These are phyloP conservation scores for Aspidiotus rigidus DNA, from an alignment of 2,888 invertebrate species.

Conservation along the genomic window DNA sequence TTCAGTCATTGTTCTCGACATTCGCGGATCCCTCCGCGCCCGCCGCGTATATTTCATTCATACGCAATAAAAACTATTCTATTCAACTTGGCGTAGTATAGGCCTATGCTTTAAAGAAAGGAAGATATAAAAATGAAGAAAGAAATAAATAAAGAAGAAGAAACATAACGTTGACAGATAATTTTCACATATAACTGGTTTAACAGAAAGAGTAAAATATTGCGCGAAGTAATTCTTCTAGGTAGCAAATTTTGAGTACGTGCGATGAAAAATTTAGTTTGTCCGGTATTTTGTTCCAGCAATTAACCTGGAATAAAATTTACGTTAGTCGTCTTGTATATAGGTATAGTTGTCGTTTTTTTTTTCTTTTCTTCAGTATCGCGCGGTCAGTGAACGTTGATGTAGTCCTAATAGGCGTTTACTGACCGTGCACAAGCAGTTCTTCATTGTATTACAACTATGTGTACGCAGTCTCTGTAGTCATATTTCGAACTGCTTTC, in stretches of 20 bases:
- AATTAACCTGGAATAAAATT: slow-evolving; percentile 14
- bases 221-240: too few relatives aligned
- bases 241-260: background rate
- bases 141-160: too few relatives aligned
- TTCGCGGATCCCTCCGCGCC: too few relatives aligned
- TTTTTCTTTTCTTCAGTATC: background rate
- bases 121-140: too few relatives aligned
- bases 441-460: slow-evolving; percentile 14
- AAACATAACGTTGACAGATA: too few relatives aligned
- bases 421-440: slow-evolving; percentile 17
- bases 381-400: slow-evolving; percentile 16
- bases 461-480: slow-evolving; percentile 5
- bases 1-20: too few relatives aligned
- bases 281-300: slow-evolving; percentile 10
- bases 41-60: too few relatives aligned
- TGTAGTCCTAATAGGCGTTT: slow-evolving; percentile 18
- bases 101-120: too few relatives aligned
- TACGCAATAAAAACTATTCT: too few relatives aligned
- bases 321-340: slow-evolving; percentile 5
- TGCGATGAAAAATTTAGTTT: slow-evolving; percentile 7
- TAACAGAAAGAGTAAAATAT: too few relatives aligned
- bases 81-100: too few relatives aligned
- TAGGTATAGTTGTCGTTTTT: background rate
- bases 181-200: too few relatives aligned
- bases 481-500: slow-evolving; percentile 5